Evolutionary conservation across 2,888 invertebrate genomes (phyloP).

Genomic region (Gonocerus acuteangulatus): DNA sequence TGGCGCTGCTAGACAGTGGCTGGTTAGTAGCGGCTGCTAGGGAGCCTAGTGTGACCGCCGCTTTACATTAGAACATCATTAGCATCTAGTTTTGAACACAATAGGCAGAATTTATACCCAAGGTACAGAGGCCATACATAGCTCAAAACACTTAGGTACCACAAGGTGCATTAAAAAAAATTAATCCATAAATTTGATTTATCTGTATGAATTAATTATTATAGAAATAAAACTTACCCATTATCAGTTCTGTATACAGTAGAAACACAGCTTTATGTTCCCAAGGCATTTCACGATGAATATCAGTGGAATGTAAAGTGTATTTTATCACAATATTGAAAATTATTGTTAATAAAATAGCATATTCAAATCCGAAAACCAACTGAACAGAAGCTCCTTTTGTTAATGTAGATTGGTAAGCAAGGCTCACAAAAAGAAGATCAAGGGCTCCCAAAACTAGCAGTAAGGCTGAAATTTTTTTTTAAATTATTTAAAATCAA

Average conservation of each 20-base stretch:
- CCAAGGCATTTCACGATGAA: constrained; percentile 93
- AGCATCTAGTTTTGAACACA: no score
- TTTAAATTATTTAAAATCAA: background rate
- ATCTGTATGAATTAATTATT: no score
- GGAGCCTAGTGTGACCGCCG: no score
- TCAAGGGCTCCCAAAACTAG: constrained; percentile 74
- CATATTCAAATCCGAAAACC: constrained; percentile 99
- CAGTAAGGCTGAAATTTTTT: constrained; percentile 52
- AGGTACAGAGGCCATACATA: no score
- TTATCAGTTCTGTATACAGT: constrained; percentile 89
- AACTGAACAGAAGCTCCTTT: constrained; percentile 96
- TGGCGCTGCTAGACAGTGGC: no score
- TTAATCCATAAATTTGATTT: no score
- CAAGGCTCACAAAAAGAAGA: constrained; percentile 82
- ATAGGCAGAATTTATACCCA: no score
- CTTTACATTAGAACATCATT: no score
- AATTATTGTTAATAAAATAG: constrained; percentile 87
- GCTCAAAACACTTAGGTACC: no score
- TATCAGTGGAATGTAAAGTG: constrained; percentile 75
- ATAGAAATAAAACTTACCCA: no score
- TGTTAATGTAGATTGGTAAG: constrained; percentile 82
- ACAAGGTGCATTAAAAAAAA: no score
- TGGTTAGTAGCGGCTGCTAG: no score
- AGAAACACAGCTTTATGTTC: constrained; percentile 98
- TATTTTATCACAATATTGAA: constrained; percentile 90